A percentile compares a stretch with the other conserved stretches of the same genome.
Conservation (phyloP, 1,140 invertebrate genomes). For the Thereuonema tuberculata region DNA sequence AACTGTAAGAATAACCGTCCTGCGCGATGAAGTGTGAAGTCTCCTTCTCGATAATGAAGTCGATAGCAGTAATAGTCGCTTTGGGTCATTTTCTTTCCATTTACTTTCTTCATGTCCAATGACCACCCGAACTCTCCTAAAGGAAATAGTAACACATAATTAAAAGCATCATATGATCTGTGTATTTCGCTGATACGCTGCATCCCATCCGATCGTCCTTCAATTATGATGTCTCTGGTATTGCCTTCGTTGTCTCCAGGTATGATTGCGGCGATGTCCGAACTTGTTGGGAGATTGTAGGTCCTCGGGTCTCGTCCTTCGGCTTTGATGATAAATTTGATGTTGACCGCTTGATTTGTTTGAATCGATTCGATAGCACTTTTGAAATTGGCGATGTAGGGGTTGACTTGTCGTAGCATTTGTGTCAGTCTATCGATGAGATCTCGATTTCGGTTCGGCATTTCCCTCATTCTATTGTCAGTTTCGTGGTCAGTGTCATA, state of each 20-base stretch:
- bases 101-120: neutral
- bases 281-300: neutral
- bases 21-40: conserved; percentile 6
- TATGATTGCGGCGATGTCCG: neutral
- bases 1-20: neutral
- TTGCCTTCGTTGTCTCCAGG: neutral
- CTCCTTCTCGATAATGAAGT: conserved; percentile 1
- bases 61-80: conserved; percentile 6
- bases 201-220: conserved; percentile 12
- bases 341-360: neutral
- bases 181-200: conserved; percentile 32
- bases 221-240: conserved; percentile 28
- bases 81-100: neutral
- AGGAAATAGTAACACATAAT: conserved; percentile 37
- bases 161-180: conserved; percentile 33
- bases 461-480: neutral
- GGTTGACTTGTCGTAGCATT: neutral
- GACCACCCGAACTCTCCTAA: conserved; percentile 30
- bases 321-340: neutral
- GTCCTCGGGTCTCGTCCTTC: neutral
- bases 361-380: neutral
- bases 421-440: neutral
- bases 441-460: neutral
- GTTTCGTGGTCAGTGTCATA: neutral
- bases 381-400: neutral